A percentile compares a stretch with the other conserved stretches of the same genome.
Evolutionary conservation across 1,140 invertebrate species (phyloP).

Genomic region (Drosophila repletoides): DNA sequence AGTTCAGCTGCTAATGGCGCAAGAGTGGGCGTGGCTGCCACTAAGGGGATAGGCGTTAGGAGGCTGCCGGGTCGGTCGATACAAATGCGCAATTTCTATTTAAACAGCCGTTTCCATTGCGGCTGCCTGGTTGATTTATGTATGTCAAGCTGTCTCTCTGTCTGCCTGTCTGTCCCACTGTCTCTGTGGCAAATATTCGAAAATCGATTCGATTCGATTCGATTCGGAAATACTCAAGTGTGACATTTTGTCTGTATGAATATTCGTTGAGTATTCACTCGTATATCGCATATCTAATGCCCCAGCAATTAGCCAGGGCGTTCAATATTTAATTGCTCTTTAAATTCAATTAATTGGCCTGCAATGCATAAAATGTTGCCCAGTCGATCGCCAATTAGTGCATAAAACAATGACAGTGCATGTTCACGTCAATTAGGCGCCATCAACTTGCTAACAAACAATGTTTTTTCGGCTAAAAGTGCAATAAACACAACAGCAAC

Average conservation of each 20-base stretch:
- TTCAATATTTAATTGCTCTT: constrained; percentile 43
- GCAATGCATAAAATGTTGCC: constrained; percentile 10
- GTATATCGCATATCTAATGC: neutral
- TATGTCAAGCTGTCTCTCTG: too few relatives aligned
- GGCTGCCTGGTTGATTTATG: constrained; percentile 39
- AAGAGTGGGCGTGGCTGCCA: neutral
- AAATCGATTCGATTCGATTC: constrained; percentile 8
- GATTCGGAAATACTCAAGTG: constrained; percentile 9
- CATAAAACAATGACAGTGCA: constrained; percentile 38
- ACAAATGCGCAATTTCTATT: constrained; percentile 72
- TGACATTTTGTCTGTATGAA: constrained; percentile 1
- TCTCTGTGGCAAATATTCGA: neutral
- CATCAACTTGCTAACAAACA: constrained; percentile 38
- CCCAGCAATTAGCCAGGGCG: neutral
- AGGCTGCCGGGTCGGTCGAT: neutral
- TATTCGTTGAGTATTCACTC: neutral
- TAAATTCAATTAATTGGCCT: constrained; percentile 51
- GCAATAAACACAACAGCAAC: constrained; percentile 9
- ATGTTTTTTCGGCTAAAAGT: constrained; percentile 34
- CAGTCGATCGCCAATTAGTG: constrained; percentile 33
- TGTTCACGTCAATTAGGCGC: constrained; percentile 43
- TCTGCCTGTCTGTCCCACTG: constrained; percentile 14
- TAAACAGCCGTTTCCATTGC: constrained; percentile 61
- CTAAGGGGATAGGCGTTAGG: constrained; percentile 1
- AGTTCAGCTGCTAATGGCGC: constrained; percentile 42